These are phyloP conservation scores for Spodoptera exigua DNA, from an alignment of 2,888 invertebrate genomes.

Conservation along the genomic window DNA sequence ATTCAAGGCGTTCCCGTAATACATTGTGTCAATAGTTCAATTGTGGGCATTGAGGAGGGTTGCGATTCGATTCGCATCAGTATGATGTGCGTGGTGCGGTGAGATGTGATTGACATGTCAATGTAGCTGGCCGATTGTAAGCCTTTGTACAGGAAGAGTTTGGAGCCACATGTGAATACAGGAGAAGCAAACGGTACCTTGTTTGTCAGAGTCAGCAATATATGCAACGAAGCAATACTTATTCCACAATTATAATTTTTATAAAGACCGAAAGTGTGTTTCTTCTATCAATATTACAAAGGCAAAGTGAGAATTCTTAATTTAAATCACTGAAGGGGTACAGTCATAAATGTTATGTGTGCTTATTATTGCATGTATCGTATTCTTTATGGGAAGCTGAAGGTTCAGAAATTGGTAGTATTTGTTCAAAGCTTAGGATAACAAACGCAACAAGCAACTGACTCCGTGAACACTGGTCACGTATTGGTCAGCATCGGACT, in stretches of 20 bases:
- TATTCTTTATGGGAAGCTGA: too few relatives aligned
- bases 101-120: conserved; percentile 65
- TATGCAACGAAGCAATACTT: too few relatives aligned
- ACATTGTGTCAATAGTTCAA: conserved; percentile 77
- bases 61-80: conserved; percentile 73
- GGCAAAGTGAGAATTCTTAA: conserved; percentile 33
- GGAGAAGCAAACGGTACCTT: conserved; percentile 31
- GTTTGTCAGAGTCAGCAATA: too few relatives aligned
- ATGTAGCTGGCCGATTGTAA: conserved; percentile 45
- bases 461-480: conserved; percentile 61
- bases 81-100: too few relatives aligned
- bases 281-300: conserved; percentile 27
- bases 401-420: conserved; percentile 64
- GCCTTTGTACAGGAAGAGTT: conserved; percentile 43
- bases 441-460: conserved; percentile 69
- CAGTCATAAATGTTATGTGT: conserved; percentile 14
- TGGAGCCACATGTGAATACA: conserved; percentile 26
- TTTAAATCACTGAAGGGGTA: conserved; percentile 31
- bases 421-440: conserved; percentile 71
- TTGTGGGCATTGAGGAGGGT: conserved; percentile 69
- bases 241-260: too few relatives aligned
- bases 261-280: too few relatives aligned
- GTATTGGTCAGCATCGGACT: conserved; percentile 55
- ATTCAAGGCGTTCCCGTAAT: conserved; percentile 70
- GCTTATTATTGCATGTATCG: conserved; percentile 28